Conservation (phyloP, 2,888 invertebrate species). For the Lingula anatina region DNA sequence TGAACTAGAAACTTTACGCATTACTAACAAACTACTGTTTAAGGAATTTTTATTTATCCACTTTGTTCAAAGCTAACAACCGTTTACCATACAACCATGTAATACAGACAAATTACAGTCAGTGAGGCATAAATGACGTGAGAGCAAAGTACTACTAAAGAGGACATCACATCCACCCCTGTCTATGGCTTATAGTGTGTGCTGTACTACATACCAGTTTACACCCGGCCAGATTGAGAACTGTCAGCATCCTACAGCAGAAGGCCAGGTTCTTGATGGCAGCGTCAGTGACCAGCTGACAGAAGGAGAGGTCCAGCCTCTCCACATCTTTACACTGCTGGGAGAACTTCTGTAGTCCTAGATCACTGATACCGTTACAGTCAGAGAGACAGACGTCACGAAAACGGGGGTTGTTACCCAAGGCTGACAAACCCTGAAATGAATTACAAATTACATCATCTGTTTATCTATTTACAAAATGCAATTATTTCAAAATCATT, state of each 20-base stretch:
- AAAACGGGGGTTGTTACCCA: slow-evolving; percentile 42
- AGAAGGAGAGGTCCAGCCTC: slow-evolving; percentile 49
- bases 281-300: slow-evolving; percentile 50
- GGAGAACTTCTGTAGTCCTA: slow-evolving; percentile 52
- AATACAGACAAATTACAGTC: no score
- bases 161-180: no score
- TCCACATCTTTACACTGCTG: slow-evolving; percentile 49
- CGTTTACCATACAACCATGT: no score
- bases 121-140: no score
- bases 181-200: no score
- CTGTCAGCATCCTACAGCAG: slow-evolving; percentile 48
- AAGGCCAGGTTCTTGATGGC: slow-evolving; percentile 52
- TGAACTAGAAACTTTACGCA: no score
- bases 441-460: neutral
- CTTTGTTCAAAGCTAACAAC: no score
- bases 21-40: no score
- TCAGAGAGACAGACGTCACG: slow-evolving; percentile 43
- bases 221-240: slow-evolving; percentile 48
- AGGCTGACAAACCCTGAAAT: slow-evolving; percentile 36
- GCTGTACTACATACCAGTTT: slow-evolving; percentile 46
- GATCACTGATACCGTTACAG: slow-evolving; percentile 46
- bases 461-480: neutral
- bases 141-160: no score
- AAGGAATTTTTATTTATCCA: no score
- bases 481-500: neutral